A percentile compares a stretch with the other conserved stretches of the same genome.
Evolutionary conservation across 2,888 invertebrate species (phyloP).

Genomic region (Neocrepidodera transversa): DNA sequence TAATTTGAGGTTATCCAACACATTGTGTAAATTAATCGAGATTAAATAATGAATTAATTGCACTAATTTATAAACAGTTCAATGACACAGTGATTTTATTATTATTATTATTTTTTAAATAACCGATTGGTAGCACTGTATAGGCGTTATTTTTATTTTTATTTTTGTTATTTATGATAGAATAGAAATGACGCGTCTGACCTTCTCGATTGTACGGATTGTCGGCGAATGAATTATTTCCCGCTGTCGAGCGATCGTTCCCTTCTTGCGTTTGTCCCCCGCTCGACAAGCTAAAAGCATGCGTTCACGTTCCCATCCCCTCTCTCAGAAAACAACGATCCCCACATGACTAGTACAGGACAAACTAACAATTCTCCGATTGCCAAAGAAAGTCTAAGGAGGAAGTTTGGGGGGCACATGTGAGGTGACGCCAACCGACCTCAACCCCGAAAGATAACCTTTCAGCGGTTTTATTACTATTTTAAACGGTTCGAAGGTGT

Average conservation of each 20-base stretch:
- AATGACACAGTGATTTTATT: too few species aligned
- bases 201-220: conserved; percentile 22
- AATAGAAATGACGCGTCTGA: conserved; percentile 14
- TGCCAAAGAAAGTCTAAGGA: conserved; percentile 51
- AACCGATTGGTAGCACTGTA: too few species aligned
- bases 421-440: conserved; percentile 52
- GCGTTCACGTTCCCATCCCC: conserved; percentile 54
- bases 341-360: conserved; percentile 45
- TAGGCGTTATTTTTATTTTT: too few species aligned
- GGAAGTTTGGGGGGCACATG: conserved; percentile 35
- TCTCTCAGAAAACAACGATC: conserved; percentile 43
- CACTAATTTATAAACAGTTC: too few species aligned
- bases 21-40: too few species aligned
- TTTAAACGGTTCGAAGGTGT: too few species aligned
- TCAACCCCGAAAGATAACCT: conserved; percentile 56
- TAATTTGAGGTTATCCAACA: conserved; percentile 6
- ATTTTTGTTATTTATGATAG: conserved; percentile 3
- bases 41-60: too few species aligned
- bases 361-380: conserved; percentile 51
- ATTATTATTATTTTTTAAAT: too few species aligned
- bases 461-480: conserved; percentile 24
- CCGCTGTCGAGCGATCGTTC: conserved; percentile 31
- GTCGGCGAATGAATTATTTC: conserved; percentile 37
- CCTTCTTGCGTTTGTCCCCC: conserved; percentile 51
- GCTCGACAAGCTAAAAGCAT: conserved; percentile 49